These are phyloP conservation scores for Tiliacea aurago DNA, from an alignment of 2,888 invertebrate genomes.

Conservation along the genomic window DNA sequence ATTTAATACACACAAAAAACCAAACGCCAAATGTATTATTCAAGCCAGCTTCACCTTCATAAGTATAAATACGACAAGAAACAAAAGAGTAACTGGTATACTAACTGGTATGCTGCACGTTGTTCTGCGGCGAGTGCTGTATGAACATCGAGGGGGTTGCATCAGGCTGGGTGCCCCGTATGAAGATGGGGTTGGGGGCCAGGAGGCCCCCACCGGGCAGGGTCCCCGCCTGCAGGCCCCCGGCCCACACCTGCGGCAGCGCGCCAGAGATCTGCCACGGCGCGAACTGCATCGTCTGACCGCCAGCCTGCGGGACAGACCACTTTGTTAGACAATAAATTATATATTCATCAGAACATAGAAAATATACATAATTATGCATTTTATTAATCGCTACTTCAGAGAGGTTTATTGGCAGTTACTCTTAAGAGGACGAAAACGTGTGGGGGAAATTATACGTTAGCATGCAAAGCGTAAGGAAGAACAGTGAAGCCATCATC, in stretches of 20 bases:
- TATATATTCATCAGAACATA: constrained; percentile 33
- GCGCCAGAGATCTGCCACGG: constrained; percentile 95
- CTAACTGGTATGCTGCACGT: constrained; percentile 86
- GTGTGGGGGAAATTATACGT: background rate
- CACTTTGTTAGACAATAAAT: constrained; percentile 57
- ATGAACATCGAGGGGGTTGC: constrained; percentile 94
- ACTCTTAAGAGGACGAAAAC: background rate
- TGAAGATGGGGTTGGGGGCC: constrained; percentile 95
- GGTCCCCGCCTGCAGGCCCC: constrained; percentile 92
- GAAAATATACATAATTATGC: constrained; percentile 23
- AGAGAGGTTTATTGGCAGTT: background rate
- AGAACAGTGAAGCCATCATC: background rate
- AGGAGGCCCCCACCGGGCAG: constrained; percentile 92
- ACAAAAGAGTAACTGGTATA: constrained; percentile 65
- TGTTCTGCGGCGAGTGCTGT: constrained; percentile 93
- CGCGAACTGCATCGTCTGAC: constrained; percentile 94
- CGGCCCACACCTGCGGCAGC: constrained; percentile 94
- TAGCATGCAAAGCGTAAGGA: background rate
- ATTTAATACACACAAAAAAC: background rate
- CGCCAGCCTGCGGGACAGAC: constrained; percentile 86
- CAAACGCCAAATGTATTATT: background rate
- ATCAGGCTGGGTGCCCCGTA: constrained; percentile 95
- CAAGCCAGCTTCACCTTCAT: background rate
- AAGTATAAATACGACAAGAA: constrained; percentile 7
- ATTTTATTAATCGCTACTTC: constrained; percentile 1